A percentile compares a stretch with the other conserved stretches of the same genome.
phyloP scores from a whole-genome alignment of 1,140 invertebrate species.

The Lutraria rhynchaena region DNA sequence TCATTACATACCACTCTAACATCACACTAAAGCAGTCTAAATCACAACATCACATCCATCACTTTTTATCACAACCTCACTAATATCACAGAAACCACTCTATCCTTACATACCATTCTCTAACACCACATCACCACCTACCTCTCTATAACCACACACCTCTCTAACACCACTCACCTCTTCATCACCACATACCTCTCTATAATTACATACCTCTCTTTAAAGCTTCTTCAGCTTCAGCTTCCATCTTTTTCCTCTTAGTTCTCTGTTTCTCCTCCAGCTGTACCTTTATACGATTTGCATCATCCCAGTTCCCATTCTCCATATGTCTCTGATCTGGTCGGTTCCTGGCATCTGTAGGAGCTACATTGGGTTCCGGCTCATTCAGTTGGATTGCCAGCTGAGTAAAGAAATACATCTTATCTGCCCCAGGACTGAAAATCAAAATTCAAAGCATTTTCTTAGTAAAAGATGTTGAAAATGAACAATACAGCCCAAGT shows the following conservation, averaged over 20 bases:
- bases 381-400: slow-evolving; percentile 98
- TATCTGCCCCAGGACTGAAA: slow-evolving; percentile 87
- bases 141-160: too few relatives aligned
- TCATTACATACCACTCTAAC: not conserved
- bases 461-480: too few relatives aligned
- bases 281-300: slow-evolving; percentile 93
- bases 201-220: slow-evolving; percentile 84
- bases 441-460: too few relatives aligned
- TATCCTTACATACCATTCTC: too few relatives aligned
- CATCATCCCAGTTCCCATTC: slow-evolving; percentile 96
- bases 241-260: slow-evolving; percentile 85
- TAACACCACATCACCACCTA: too few relatives aligned
- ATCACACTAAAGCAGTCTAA: not conserved
- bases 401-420: slow-evolving; percentile 94
- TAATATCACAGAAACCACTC: not conserved
- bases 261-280: slow-evolving; percentile 96
- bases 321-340: slow-evolving; percentile 99
- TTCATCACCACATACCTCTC: too few relatives aligned
- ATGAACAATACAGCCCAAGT: too few relatives aligned
- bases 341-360: slow-evolving; percentile 95
- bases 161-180: too few relatives aligned
- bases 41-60: not conserved
- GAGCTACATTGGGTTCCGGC: slow-evolving; percentile 94
- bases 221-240: slow-evolving; percentile 90
- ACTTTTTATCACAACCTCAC: not conserved